phyloP scores from a whole-genome alignment of 2,888 invertebrate genomes.

The Chelonus formosanus region DNA sequence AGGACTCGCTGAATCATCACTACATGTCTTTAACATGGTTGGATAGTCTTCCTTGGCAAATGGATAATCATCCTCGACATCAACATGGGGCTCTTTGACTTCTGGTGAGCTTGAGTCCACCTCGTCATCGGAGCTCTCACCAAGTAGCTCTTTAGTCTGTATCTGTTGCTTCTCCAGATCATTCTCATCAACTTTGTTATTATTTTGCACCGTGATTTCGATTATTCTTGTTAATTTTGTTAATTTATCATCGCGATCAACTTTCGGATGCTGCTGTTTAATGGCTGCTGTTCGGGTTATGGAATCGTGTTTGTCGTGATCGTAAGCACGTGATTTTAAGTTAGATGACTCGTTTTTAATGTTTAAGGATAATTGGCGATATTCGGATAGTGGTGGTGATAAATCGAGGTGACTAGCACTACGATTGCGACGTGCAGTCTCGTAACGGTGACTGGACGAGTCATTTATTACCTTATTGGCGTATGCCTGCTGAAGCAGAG shows the following conservation, averaged over 20 bases:
- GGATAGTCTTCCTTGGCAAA: slow-evolving; percentile 64
- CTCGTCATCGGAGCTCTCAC: slow-evolving; percentile 48
- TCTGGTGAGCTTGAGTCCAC: slow-evolving; percentile 33
- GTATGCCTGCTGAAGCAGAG: slow-evolving; percentile 63
- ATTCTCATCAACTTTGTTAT: slow-evolving; percentile 35
- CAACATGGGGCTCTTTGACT: slow-evolving; percentile 58
- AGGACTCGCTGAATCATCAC: slow-evolving; percentile 62
- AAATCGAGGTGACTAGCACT: slow-evolving; percentile 46
- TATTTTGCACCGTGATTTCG: slow-evolving; percentile 31
- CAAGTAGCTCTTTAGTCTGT: slow-evolving; percentile 44
- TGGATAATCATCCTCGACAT: slow-evolving; percentile 61
- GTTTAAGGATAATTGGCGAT: slow-evolving; percentile 36
- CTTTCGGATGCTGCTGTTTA: slow-evolving; percentile 58
- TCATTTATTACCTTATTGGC: slow-evolving; percentile 66
- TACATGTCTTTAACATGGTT: slow-evolving; percentile 62
- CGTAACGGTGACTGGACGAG: slow-evolving; percentile 55
- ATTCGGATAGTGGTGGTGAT: slow-evolving; percentile 53
- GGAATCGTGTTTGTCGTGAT: slow-evolving; percentile 66
- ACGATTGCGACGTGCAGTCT: slow-evolving; percentile 33
- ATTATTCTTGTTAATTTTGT: slow-evolving; percentile 34
- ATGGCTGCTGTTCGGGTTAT: slow-evolving; percentile 59
- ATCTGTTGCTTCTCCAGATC: slow-evolving; percentile 24
- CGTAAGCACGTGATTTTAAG: slow-evolving; percentile 66
- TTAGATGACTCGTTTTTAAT: slow-evolving; percentile 63
- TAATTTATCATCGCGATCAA: slow-evolving; percentile 32